Evolutionary conservation across 2,888 invertebrate species (phyloP).

Genomic region (Embidobia sp.): DNA sequence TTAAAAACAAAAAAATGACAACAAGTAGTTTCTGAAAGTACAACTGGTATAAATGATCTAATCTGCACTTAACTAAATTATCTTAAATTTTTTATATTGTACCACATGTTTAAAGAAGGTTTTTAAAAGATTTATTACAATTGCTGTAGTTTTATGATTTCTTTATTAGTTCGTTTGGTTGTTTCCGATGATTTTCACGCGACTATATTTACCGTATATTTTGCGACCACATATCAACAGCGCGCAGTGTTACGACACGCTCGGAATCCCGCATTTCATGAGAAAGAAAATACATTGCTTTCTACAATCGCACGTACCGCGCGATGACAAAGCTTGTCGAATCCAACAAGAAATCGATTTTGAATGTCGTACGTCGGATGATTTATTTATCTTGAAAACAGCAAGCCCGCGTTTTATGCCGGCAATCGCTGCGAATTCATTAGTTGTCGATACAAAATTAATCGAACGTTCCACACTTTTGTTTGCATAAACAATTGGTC

Average conservation of each 20-base stretch:
- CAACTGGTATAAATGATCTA: too few species aligned
- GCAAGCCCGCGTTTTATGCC: conserved; percentile 24
- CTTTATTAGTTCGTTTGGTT: too few species aligned
- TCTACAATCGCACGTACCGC: conserved; percentile 48
- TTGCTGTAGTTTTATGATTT: too few species aligned
- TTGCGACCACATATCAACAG: conserved; percentile 51
- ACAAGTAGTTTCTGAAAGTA: too few species aligned
- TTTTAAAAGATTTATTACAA: too few species aligned
- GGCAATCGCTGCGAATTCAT: conserved; percentile 23
- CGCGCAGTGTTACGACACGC: conserved; percentile 67
- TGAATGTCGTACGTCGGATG: conserved; percentile 17
- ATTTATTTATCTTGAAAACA: conserved; percentile 51
- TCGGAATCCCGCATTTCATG: conserved; percentile 68
- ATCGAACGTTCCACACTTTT: background rate
- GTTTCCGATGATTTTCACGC: too few species aligned
- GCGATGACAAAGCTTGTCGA: conserved; percentile 59
- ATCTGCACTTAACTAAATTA: too few species aligned
- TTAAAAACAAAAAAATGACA: too few species aligned
- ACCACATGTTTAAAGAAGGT: too few species aligned
- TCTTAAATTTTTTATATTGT: too few species aligned
- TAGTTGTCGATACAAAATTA: background rate
- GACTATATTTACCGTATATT: conserved; percentile 45
- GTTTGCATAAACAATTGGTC: background rate
- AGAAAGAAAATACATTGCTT: conserved; percentile 63
- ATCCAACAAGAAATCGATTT: conserved; percentile 45